Base-by-base conservation (phyloP, 1,140 invertebrate genomes). In the Drosophila athabasca region DNA sequence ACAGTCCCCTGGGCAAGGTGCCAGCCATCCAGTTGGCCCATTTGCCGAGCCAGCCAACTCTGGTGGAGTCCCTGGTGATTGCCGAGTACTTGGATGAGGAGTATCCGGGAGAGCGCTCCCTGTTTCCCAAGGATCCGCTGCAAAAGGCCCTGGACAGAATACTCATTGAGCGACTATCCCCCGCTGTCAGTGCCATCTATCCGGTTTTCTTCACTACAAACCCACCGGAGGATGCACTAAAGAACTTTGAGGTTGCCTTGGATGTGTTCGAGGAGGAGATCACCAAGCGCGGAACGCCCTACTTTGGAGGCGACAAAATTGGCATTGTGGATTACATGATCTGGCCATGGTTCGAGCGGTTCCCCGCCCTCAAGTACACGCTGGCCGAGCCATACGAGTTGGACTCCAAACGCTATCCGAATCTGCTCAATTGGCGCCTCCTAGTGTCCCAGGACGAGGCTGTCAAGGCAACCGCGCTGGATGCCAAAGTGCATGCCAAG, bases 281-380 rank as follows among this genome's bases (percentile, higher is more conserved):
- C 5, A 62, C 19, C 8, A 65, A 71, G 43, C 67, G 83, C 5
- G 83, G 93, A 45, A 95, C 94, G 4, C 92, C 92, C n/a, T 97
- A 95, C 80, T 95, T 96, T 80, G 93, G 93, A 69, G 96, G 96
- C 45, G 80, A 91, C 8, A 92, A 94, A 61, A 96, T 96, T 5
- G 96, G 96, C n/a, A 96, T 96, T 93, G 93, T 95, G n/a, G 96
- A 97, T 90, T 95, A 96, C 60, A 97, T 97, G 96, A 96, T 97
- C 61, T 97, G 96, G 96, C 96, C 97, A 2, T 97, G 96, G 96
- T 95, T 96, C 76, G 96, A 98, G 90, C 93, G 96, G 50, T 79
- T 82, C n/a, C 79, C 76, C 1, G 90, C 90, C 9, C 59, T 92
- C 1, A 82, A 90, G 39, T 58, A 62, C 22, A 45, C 73, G 1